Evolutionary conservation across 1,140 invertebrate genomes (phyloP).

Genomic region (Saccostrea cuccullata): DNA sequence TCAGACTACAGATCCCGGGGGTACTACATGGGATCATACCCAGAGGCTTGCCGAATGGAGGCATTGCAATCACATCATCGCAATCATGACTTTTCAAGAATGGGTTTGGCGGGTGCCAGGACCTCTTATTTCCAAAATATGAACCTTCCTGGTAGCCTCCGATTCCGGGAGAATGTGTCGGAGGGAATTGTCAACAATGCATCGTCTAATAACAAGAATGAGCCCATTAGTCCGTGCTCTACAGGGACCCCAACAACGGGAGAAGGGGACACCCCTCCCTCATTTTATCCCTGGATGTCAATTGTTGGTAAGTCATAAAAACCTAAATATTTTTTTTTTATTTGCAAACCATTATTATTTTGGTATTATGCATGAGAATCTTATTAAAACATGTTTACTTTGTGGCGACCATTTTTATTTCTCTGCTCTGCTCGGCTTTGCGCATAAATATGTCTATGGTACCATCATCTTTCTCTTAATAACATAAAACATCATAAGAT

Average conservation of each 20-base stretch:
- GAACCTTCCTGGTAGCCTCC: constrained; percentile 68
- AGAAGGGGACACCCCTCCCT: constrained; percentile 68
- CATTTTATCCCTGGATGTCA: constrained; percentile 76
- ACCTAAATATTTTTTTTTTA: constrained; percentile 16
- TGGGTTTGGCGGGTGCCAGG: constrained; percentile 71
- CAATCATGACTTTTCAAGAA: constrained; percentile 72
- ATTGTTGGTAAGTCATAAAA: constrained; percentile 72
- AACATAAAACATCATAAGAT: background rate
- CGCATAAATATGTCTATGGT: background rate
- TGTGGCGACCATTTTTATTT: background rate
- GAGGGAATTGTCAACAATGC: constrained; percentile 57
- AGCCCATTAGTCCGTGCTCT: constrained; percentile 71
- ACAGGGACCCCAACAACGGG: constrained; percentile 59
- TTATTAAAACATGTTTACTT: background rate
- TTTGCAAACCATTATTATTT: background rate
- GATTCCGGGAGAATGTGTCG: constrained; percentile 67
- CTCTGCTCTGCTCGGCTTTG: background rate
- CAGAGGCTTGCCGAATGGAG: constrained; percentile 75
- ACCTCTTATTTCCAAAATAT: constrained; percentile 74
- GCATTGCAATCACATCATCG: constrained; percentile 69
- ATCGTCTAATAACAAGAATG: constrained; percentile 61
- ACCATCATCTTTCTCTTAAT: background rate
- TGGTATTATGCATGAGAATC: background rate
- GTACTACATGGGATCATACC: constrained; percentile 72
- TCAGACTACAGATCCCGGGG: constrained; percentile 71